These are phyloP conservation scores for Drosophila bipectinata DNA, from an alignment of 1,140 invertebrate genomes.

Conservation along the genomic window DNA sequence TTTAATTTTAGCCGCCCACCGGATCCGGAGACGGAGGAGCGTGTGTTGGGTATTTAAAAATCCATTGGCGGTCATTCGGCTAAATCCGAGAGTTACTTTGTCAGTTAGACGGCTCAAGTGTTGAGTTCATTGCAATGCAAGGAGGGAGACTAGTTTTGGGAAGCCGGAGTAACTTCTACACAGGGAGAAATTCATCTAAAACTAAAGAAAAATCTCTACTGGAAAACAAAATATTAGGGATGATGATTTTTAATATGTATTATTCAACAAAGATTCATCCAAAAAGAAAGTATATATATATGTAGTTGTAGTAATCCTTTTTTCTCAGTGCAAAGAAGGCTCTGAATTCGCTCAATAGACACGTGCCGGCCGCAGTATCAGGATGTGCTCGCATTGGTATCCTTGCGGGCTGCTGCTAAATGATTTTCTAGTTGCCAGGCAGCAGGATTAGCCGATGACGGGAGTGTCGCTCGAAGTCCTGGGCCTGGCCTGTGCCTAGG, in stretches of 20 bases:
- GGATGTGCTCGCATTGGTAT: slow-evolving; percentile 39
- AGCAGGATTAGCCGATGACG: slow-evolving; percentile 80
- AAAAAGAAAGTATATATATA: not conserved
- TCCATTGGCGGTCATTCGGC: slow-evolving; percentile 78
- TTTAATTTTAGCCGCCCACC: slow-evolving; percentile 65
- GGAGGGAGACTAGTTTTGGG: slow-evolving; percentile 36
- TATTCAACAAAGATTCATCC: not conserved
- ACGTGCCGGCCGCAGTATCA: slow-evolving; percentile 56
- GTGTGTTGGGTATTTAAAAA: slow-evolving; percentile 79
- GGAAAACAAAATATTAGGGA: too few species aligned
- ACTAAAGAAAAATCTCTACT: not conserved
- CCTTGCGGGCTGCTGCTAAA: slow-evolving; percentile 54
- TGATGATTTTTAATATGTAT: too few species aligned
- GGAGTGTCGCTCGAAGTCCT: slow-evolving; percentile 61
- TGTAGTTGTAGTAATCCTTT: not conserved
- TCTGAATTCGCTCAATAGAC: slow-evolving; percentile 55
- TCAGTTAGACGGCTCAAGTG: slow-evolving; percentile 69
- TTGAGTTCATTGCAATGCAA: slow-evolving; percentile 78
- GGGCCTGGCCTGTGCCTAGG: slow-evolving; percentile 8
- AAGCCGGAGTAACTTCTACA: slow-evolving; percentile 16
- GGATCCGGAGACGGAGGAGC: slow-evolving; percentile 15
- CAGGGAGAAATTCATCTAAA: not conserved
- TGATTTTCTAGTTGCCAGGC: slow-evolving; percentile 61
- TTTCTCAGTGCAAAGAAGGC: slow-evolving; percentile 12
- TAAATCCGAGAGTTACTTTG: slow-evolving; percentile 76